Base-by-base conservation (phyloP, 64 coral and sea anemone genomes). In the Cladopsammia gracilis region DNA sequence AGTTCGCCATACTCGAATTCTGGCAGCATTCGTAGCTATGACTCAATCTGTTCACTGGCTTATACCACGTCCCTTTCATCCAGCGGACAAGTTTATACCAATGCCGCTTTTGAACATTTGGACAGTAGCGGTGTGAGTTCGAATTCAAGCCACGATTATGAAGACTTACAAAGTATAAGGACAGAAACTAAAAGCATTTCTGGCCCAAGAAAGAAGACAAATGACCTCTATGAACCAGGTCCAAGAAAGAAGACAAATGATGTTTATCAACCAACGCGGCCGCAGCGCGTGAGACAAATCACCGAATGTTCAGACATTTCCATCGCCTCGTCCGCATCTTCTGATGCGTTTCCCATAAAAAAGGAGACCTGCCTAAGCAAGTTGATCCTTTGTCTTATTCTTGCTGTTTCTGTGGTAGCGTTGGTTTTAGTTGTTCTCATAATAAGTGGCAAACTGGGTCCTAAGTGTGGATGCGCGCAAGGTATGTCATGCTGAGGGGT, bases 251-350 rank as follows among this genome's bases (percentile, higher is more conserved):
- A 67, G 62, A 5, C 9, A 47, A 84, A 84, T 46, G 80, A 84
- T 50, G 19, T 84, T 23, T 84, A 84, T 49, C 61, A 84, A 24
- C 15, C 80, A 49, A 44, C 61, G 0, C 8, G 44, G 18, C 61
- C 80, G 47, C 20, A 24, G 8, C 80, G 80, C 60, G 58, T 23
- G 43, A 84, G 80, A 67, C 80, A 84, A n/a, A 84, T 84, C 18
- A 84, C 80, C 15, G 80, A 84, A 84, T 84, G 80, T 67, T 84
- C 80, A 67, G 80, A 84, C 45, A 59, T 19, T 62, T 84, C 62
- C 1, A 67, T 6, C 3, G 44, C 80, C 45, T 51, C 58, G 16
- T n/a, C 44, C 8, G 7, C 45, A 9, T 84, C 19, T 2, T 50
- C 18, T 23, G 62, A 67, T 42, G 1, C 18, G 20, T 4, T 50